phyloP scores from a whole-genome alignment of 2,888 invertebrate species.

The Pyrrhia umbra region DNA sequence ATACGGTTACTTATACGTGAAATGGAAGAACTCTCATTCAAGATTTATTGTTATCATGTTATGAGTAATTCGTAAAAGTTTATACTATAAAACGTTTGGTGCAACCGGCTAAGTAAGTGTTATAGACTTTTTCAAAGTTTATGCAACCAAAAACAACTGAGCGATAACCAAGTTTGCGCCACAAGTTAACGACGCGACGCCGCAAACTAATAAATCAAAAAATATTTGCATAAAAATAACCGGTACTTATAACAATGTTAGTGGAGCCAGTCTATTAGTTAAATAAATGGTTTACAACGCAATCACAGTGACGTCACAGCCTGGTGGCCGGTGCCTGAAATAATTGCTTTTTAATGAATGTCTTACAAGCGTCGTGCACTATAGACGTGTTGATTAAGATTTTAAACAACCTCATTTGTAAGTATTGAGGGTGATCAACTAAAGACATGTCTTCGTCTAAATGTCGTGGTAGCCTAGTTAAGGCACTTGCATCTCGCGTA shows the following conservation, averaged over 20 bases:
- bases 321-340: conserved; percentile 3
- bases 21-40: too few relatives aligned
- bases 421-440: conserved; percentile 12
- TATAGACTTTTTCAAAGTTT: too few relatives aligned
- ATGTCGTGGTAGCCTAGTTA: too few relatives aligned
- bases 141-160: too few relatives aligned
- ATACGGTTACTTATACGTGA: too few relatives aligned
- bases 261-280: background rate
- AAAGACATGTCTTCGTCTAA: too few relatives aligned
- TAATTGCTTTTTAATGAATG: conserved; percentile 60
- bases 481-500: too few relatives aligned
- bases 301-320: conserved; percentile 27
- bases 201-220: background rate
- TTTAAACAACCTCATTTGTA: conserved; percentile 41
- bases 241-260: background rate
- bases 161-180: too few relatives aligned
- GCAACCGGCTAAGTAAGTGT: too few relatives aligned
- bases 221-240: background rate
- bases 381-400: conserved; percentile 41
- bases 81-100: too few relatives aligned
- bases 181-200: background rate
- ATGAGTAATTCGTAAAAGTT: too few relatives aligned
- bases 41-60: too few relatives aligned
- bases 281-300: conserved; percentile 27
- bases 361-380: conserved; percentile 9